Percentiles rank a stretch among this genome's conserved stretches.
phyloP scores from a whole-genome alignment of 2,113 vertebrate species.

The Plestiodon gilberti region DNA sequence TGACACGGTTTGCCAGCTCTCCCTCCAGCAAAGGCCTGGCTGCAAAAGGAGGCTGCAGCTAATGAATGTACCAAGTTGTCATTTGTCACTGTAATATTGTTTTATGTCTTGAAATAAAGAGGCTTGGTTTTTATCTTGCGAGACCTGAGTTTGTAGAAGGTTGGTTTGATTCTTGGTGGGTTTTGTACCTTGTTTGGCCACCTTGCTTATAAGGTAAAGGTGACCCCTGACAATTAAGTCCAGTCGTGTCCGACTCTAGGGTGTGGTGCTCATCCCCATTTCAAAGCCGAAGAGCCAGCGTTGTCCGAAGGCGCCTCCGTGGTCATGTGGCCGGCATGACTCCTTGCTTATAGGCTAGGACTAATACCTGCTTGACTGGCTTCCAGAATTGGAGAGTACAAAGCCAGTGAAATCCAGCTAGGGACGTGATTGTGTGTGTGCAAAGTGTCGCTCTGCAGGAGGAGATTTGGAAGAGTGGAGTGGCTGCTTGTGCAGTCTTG shows the following conservation, averaged over 20 bases:
- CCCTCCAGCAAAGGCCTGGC: conserved; percentile 62
- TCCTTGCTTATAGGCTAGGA: too few relatives aligned
- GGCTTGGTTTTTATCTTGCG: conserved; percentile 46
- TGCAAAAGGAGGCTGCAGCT: conserved; percentile 75
- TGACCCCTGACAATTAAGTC: too few relatives aligned
- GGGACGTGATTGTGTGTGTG: too few relatives aligned
- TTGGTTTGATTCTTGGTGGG: background rate
- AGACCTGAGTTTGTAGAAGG: background rate
- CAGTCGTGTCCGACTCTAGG: too few relatives aligned
- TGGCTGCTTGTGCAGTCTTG: too few relatives aligned
- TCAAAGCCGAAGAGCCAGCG: too few relatives aligned
- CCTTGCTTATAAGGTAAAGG: too few relatives aligned
- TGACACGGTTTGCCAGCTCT: conserved; percentile 70
- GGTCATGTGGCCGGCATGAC: too few relatives aligned
- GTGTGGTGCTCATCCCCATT: too few relatives aligned
- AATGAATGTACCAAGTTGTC: conserved; percentile 89
- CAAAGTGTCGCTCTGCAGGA: too few relatives aligned
- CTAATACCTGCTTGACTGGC: background rate
- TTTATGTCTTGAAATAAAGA: conserved; percentile 83
- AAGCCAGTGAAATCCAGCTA: background rate
- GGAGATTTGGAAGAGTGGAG: too few relatives aligned
- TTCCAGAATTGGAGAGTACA: background rate
- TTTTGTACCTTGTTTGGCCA: background rate
- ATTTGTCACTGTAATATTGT: conserved; percentile 88
- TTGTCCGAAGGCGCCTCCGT: too few relatives aligned